Base-by-base conservation (phyloP, 2,113 vertebrate species). In the Xiphias gladius region DNA sequence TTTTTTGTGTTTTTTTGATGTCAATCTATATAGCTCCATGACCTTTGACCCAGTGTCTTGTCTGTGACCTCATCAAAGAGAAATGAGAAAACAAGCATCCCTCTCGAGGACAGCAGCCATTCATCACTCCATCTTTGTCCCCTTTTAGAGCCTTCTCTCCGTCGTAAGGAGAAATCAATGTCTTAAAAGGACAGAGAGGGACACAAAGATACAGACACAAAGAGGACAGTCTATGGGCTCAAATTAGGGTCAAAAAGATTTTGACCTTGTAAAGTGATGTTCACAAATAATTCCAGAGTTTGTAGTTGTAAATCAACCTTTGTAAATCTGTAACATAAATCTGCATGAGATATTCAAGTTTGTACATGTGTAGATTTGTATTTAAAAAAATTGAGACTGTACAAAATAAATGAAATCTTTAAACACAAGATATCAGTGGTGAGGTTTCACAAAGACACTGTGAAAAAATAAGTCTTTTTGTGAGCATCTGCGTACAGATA, bases 51-150 rank as follows among this genome's bases (percentile, higher is more conserved):
- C 76, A 63, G 61, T 64, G 92, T 89, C 89, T 94, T 87, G 82
- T 91, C 91, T 90, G 77, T 90, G 90, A 93, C 88, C 84, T 94
- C 91, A 93, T 95, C 91, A 94, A 94, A 93, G 87, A 80, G 80
- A 87, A 87, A 92, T 58, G 73, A 89, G 90, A 90, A 88, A 93
- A 90, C 90, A 94, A 89, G 90, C 89, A 86, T 88, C 85, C 79
- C 82, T 89, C 89, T 90, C 88, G 88, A 91, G 88, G 86, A 91
- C 76, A 71, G 87, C 79, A 79, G 85, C 85, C 90, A 94, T 95
- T 94, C 92, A 94, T 94, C 86, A 84, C 84, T 71, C 78, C 90
- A 87, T 92, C 91, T 93, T 92, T 93, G 92, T 92, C 83, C 85
- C 83, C 83, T 88, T 85, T 90, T 88, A 90, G 84, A 89, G 88